These are phyloP conservation scores for Halotydeus destructor DNA, from an alignment of 1,140 invertebrate species.

Conservation along the genomic window DNA sequence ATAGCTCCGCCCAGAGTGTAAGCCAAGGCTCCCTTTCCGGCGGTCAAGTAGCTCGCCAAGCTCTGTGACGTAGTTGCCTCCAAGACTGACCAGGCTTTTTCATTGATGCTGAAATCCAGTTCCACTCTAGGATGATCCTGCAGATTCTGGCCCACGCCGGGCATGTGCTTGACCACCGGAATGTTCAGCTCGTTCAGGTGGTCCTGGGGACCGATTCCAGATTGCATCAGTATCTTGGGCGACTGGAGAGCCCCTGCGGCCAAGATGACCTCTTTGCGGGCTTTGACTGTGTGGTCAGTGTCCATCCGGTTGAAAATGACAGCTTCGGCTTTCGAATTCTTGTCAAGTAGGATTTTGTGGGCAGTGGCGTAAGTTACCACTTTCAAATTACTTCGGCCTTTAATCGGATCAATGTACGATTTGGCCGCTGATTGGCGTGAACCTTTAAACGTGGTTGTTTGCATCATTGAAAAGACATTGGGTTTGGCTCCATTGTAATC, in stretches of 20 bases:
- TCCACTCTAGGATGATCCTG: conserved; percentile 22
- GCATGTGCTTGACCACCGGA: conserved; percentile 38
- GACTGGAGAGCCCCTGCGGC: conserved; percentile 10
- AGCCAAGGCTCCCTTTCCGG: conserved; percentile 43
- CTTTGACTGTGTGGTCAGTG: conserved; percentile 28
- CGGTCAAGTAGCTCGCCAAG: conserved; percentile 4
- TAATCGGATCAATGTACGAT: too few relatives aligned
- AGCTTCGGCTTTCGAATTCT: conserved; percentile 57
- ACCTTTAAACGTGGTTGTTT: too few relatives aligned
- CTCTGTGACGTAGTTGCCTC: background rate
- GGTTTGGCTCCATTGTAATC: conserved; percentile 2
- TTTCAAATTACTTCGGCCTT: too few relatives aligned
- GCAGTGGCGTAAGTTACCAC: too few relatives aligned
- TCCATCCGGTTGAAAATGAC: conserved; percentile 43
- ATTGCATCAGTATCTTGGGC: conserved; percentile 7
- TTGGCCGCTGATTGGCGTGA: too few relatives aligned
- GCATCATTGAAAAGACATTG: too few relatives aligned
- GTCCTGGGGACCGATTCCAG: conserved; percentile 55
- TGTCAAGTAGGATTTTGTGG: conserved; percentile 34
- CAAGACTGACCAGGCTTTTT: background rate
- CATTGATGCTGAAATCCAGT: conserved; percentile 3
- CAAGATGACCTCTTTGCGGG: conserved; percentile 12
- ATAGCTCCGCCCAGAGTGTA: conserved; percentile 6
- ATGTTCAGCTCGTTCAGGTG: conserved; percentile 43
- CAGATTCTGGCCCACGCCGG: conserved; percentile 59